Evolutionary conservation across 2,888 invertebrate genomes (phyloP), one percentile per base, ranked within the genome.

Genomic region (Dynastes grantii): DNA sequence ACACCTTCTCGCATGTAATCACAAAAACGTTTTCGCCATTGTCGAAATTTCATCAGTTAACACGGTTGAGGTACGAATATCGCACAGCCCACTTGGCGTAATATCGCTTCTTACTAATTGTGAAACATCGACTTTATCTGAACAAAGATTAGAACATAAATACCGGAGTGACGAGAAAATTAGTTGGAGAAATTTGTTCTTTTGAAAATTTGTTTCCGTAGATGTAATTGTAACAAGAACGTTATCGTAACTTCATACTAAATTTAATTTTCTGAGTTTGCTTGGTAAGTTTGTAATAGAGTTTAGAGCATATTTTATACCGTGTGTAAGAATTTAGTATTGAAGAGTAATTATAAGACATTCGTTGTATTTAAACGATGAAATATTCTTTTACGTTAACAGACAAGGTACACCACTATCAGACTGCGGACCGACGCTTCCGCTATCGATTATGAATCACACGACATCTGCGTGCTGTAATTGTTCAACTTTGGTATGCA

Each of bases 1-100:
- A 63, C 63, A 63, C 63, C 63, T 63, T 63, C 63, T n/a, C 63
- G 63, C 63, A 63, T 63, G 32, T 32, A 63, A 63, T 63, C 32
- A 32, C 63, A 63, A 32, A 63, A 63, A 63, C 63, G 55, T 58
- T 58, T 58, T 22, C 16, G 55, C 55, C 55, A 32, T 63, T 63
- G 29, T 63, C 63, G 63, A 63, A 63, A 32, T 29, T 29, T 29
- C 63, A 13, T 29, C 63, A 63, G 63, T 29, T 63, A 29, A 63
- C 22, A 45, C 45, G 11, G 45, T 1, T 45, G 22, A 58, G 8
- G 22, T 58, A 22, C 22, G 55, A 58, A 58, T 58, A 58, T 58
- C 55, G 55, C 22, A 6, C 22, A 1, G 22, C 16, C 8, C 22
- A 22, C 53, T 53, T 53, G 13, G 13, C 4, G 13, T 53, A 53